phyloP scores from a whole-genome alignment of 2,888 invertebrate genomes.

The Epirrhoe tristata region DNA sequence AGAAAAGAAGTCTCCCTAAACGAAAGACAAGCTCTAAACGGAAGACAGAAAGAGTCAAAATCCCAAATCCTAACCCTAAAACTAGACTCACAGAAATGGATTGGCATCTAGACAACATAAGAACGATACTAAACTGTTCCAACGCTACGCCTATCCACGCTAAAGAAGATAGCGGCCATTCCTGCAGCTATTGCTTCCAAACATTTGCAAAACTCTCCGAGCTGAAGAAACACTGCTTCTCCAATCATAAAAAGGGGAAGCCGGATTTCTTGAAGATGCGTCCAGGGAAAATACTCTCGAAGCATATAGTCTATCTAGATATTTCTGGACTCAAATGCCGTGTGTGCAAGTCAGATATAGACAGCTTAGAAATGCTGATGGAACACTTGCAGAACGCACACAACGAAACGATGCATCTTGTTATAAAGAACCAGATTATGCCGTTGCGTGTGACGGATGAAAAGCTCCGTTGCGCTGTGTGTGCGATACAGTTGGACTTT shows the following conservation, averaged over 20 bases:
- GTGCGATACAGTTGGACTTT: conserved; percentile 52
- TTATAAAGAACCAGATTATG: conserved; percentile 69
- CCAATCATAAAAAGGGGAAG: conserved; percentile 44
- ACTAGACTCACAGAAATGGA: conserved; percentile 58
- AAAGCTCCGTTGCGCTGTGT: conserved; percentile 54
- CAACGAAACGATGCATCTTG: conserved; percentile 59
- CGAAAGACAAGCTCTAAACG: conserved; percentile 25
- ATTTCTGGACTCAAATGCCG: conserved; percentile 63
- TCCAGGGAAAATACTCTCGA: conserved; percentile 47
- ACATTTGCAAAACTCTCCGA: conserved; percentile 62
- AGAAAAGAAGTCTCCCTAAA: conserved; percentile 20
- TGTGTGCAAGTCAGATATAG: conserved; percentile 54
- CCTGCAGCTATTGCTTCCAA: conserved; percentile 67
- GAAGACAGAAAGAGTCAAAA: conserved; percentile 26
- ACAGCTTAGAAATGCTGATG: conserved; percentile 58
- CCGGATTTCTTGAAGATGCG: conserved; percentile 57
- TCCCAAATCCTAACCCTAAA: conserved; percentile 42
- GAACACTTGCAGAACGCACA: conserved; percentile 63
- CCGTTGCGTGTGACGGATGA: conserved; percentile 54
- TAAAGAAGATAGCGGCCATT: conserved; percentile 57
- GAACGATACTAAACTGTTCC: conserved; percentile 58
- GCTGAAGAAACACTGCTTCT: conserved; percentile 60
- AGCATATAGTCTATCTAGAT: conserved; percentile 66
- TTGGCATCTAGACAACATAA: conserved; percentile 68
- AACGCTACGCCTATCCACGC: conserved; percentile 70